These are phyloP conservation scores for Battus philenor DNA, from an alignment of 1,140 invertebrate genomes.

Conservation along the genomic window DNA sequence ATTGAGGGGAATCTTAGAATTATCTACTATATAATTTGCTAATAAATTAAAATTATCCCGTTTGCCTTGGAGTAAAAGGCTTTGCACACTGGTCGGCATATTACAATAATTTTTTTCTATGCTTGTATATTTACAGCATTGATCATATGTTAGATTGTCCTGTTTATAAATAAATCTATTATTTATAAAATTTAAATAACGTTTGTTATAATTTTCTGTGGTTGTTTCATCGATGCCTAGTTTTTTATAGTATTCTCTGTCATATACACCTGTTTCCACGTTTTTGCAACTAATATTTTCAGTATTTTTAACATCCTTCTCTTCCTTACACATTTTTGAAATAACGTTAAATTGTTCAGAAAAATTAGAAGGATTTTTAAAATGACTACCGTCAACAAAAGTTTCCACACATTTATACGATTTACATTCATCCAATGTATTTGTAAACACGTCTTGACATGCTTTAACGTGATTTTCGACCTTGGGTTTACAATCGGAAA, in stretches of 20 bases:
- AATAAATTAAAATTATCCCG: not conserved
- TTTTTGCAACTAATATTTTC: not conserved
- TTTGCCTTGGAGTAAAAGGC: not conserved
- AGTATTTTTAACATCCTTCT: not conserved
- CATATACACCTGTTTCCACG: not conserved
- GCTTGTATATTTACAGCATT: not conserved
- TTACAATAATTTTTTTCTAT: not conserved
- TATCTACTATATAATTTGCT: not conserved
- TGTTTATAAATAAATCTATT: no score
- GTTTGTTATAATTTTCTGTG: not conserved
- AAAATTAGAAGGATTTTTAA: no score
- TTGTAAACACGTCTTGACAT: not conserved
- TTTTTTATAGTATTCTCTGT: not conserved
- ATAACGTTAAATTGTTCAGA: no score
- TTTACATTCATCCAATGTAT: not conserved
- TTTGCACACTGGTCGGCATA: conserved; percentile 4
- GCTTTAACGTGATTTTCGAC: not conserved
- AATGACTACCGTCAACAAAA: no score
- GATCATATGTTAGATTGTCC: not conserved
- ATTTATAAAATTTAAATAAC: no score
- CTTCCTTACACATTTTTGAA: no score
- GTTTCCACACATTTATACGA: not conserved
- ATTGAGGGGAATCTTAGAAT: conserved; percentile 16
- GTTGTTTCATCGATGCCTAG: not conserved
- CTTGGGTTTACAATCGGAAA: not conserved